Evolutionary conservation across 2,797 vertebrate species (phyloP), one percentile per base, ranked within the genome.

Genomic region (Nannoperca australis): DNA sequence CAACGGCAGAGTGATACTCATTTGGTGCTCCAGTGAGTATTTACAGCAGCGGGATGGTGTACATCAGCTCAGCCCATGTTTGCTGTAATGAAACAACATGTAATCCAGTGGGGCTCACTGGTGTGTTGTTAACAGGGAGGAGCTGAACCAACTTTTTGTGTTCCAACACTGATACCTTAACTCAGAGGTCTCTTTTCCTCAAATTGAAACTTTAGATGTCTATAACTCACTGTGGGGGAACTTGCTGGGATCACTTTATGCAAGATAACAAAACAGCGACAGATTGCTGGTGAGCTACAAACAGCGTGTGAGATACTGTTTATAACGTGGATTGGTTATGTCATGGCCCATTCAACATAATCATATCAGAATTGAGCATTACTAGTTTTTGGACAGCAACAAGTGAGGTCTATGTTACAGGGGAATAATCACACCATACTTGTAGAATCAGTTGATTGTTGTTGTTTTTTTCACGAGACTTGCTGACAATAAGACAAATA

Each of bases 401-500:
- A 32, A 22, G 5, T 45, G 18, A 45, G 15, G 7, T 47, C 7
- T 14, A 34, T n/a, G 12, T 2, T n/a, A 40, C 11, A 34, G 42
- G 30, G 12, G 6, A 20, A 44, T 8, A 14, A 34, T 7, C 8
- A 20, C 5, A 36, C 18, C 45, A 68, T 8, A n/a, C 32, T 9
- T 15, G 45, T 14, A 18, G 15, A 14, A 34, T 58, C 4, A 18
- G 12, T 24, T 40, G 3, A n/a, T n/a, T 22, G 38, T 8, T 40
- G 49, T 32, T 32, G 32, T 38, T 67, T 51, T 76, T 74, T 56
- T 50, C 15, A 44, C 17, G 7, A 32, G 36, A 54, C 73, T 59
- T 74, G 63, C 27, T 54, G 49, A 42, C 36, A 44, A 27, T 36
- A 20, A 24, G 30, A 40, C 58, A 56, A 40, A 78, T 13, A 60